Percentiles rank a stretch among this genome's conserved stretches.
These are phyloP conservation scores for Metalampra italica DNA, from an alignment of 2,888 invertebrate species.

Conservation along the genomic window DNA sequence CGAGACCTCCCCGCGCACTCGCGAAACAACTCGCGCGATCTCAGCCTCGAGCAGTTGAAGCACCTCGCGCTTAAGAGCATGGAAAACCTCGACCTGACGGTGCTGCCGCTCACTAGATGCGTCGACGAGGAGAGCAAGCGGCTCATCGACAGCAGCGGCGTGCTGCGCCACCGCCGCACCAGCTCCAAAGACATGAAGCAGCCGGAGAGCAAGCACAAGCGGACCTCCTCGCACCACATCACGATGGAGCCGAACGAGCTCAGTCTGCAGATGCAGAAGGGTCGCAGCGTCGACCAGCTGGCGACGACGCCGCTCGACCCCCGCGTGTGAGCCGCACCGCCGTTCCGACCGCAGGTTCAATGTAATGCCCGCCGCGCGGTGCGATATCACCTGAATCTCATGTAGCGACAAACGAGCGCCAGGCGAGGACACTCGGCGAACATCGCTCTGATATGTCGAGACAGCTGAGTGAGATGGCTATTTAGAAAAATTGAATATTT, in stretches of 20 bases:
- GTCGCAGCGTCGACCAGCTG: slow-evolving; percentile 66
- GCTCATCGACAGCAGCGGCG: slow-evolving; percentile 59
- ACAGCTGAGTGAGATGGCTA: slow-evolving; percentile 17
- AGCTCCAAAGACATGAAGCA: slow-evolving; percentile 76
- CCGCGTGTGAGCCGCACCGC: slow-evolving; percentile 32
- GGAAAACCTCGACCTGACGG: slow-evolving; percentile 64
- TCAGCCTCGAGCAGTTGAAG: slow-evolving; percentile 66
- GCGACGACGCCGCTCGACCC: slow-evolving; percentile 45
- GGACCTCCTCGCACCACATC: slow-evolving; percentile 70
- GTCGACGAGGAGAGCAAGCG: slow-evolving; percentile 70
- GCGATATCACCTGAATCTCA: slow-evolving; percentile 6
- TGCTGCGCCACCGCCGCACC: slow-evolving; percentile 79
- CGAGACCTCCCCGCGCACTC: slow-evolving; percentile 55
- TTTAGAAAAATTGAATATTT: slow-evolving; percentile 9
- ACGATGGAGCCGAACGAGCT: slow-evolving; percentile 64
- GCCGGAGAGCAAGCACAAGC: slow-evolving; percentile 57
- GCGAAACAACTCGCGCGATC: slow-evolving; percentile 72
- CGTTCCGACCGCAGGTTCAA: slow-evolving; percentile 10
- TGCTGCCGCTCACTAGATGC: slow-evolving; percentile 53
- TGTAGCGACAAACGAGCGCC: not conserved
- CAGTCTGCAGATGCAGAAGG: slow-evolving; percentile 55
- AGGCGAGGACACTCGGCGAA: not conserved
- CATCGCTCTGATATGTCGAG: not conserved
- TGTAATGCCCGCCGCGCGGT: slow-evolving; percentile 10
- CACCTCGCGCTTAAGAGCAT: slow-evolving; percentile 69